Base-by-base conservation (phyloP, 2,797 vertebrate species). In the Betta splendens region DNA sequence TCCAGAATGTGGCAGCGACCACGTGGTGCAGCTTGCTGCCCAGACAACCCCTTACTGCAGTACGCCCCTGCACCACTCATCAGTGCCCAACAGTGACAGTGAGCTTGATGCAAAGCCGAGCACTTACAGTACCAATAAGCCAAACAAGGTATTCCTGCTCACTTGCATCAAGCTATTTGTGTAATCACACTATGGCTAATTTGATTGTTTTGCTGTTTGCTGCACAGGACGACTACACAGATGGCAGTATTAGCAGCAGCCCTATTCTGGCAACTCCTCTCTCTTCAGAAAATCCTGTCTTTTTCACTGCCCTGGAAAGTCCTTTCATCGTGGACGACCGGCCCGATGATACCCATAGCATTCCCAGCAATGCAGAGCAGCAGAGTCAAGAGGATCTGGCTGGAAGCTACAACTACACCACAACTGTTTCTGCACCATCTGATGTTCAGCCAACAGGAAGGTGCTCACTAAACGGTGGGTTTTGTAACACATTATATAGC, bases 1-100 rank as follows among this genome's bases (percentile, higher is more conserved):
- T 88, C 94, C 94, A n/a, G 85, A 87, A 59, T 98, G 96, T 80
- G 92, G 91, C 1, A 95, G 95, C 25, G 93, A 95, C 75, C 96
- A 96, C 1, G 94, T 98, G 69, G 89, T 99, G 45, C 91, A 98
- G 77, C 79, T 95, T 51, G 83, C 90, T 6, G 28, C 59, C 45
- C 87, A 81, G 5, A 38, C 75, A 0, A 25, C 54, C 54, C 89
- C 79, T 18, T 72, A 58, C 69, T 85, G 79, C 73, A 92, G 92
- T 2, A 92, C 88, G 0, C 91, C 92, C 2, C 29, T 83, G 36
- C 37, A 16, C 3, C 26, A 12, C 9, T 67, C 58, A 0, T 25
- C 52, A 0, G 38, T 40, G 15, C 61, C 58, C 1, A 66, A 81
- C 39, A 50, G 39, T 0, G 75, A 76, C 20, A 63, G 78, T 18